Evolutionary conservation across 1,140 invertebrate species (phyloP).

Genomic region (Planococcus citri): DNA sequence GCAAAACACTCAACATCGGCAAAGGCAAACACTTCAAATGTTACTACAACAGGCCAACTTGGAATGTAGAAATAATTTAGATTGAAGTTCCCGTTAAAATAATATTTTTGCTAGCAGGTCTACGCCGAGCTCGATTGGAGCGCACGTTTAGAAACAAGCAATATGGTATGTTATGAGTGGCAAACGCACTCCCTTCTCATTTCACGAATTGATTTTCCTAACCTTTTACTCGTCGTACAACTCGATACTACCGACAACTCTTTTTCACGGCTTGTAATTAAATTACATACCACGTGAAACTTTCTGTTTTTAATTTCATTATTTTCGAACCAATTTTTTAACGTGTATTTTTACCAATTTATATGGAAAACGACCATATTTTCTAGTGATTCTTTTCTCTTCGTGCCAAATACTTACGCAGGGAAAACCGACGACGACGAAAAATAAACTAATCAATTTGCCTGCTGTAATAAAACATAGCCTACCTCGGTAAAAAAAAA

Average conservation of each 20-base stretch:
- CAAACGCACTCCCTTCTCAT: not conserved
- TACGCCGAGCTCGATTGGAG: not conserved
- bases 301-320: not conserved
- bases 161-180: not conserved
- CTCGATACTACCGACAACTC: not conserved
- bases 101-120: not conserved
- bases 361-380: no score
- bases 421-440: no score
- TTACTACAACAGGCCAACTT: not conserved
- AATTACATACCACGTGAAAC: not conserved
- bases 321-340: not conserved
- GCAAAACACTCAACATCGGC: not conserved
- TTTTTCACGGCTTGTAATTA: not conserved
- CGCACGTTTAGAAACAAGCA: slow-evolving; percentile 2
- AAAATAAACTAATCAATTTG: no score
- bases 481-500: no score
- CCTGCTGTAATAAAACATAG: no score
- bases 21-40: not conserved
- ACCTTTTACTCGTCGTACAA: not conserved
- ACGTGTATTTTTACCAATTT: not conserved
- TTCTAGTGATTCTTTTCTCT: no score
- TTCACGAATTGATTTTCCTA: slow-evolving; percentile 2
- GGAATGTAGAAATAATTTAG: slow-evolving; percentile 7
- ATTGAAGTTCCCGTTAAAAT: not conserved
- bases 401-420: no score